These are phyloP conservation scores for Atrichornis clamosus DNA, from an alignment of 2,113 vertebrate species.

Conservation along the genomic window DNA sequence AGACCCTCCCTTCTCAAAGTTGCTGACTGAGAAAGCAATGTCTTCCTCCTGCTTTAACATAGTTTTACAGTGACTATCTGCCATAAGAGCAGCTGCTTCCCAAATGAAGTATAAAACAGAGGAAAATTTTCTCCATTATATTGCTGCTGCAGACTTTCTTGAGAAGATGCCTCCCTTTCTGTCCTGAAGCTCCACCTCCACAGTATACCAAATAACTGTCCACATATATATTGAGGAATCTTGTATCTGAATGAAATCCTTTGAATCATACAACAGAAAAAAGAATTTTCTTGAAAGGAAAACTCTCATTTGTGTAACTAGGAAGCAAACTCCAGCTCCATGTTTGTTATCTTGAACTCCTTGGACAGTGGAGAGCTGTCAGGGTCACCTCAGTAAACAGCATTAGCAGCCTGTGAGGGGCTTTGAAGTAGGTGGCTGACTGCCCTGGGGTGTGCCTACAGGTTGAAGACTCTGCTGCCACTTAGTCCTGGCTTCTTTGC, in stretches of 20 bases:
- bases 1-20: background rate
- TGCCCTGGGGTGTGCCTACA: background rate
- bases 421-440: background rate
- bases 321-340: background rate
- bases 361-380: background rate
- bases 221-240: background rate
- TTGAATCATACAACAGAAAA: background rate
- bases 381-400: background rate
- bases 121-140: background rate
- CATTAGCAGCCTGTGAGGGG: background rate
- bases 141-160: background rate
- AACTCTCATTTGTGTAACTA: accelerated
- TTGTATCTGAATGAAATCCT: background rate
- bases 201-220: background rate
- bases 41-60: background rate
- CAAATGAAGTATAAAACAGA: background rate
- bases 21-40: background rate
- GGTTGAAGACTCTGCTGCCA: background rate
- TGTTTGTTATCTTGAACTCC: background rate
- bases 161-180: background rate
- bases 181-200: background rate
- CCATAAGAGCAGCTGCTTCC: background rate
- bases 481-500: background rate
- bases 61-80: background rate
- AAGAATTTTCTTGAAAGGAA: background rate